A percentile compares a stretch with the other conserved stretches of the same genome.
These are phyloP conservation scores for Lampris incognitus DNA, from an alignment of 2,113 vertebrate species.

Conservation along the genomic window DNA sequence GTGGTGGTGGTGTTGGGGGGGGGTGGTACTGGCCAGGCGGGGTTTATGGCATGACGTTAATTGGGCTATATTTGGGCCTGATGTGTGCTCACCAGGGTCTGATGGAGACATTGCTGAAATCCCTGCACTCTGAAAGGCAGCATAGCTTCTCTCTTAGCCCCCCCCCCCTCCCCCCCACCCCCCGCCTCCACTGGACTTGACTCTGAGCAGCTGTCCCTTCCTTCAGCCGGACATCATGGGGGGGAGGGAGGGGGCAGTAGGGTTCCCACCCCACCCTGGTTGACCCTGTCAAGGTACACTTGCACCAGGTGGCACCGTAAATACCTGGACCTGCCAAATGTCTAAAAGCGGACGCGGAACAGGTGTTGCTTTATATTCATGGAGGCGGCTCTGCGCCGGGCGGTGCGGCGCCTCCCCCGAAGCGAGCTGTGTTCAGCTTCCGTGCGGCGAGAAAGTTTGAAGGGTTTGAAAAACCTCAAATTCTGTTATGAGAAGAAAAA, in stretches of 20 bases:
- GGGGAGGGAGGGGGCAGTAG: background rate
- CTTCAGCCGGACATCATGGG: slow-evolving; percentile 61
- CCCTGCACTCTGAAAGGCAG: slow-evolving; percentile 66
- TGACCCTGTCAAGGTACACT: slow-evolving; percentile 74
- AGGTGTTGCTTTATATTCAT: slow-evolving; percentile 69
- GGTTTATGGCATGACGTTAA: slow-evolving; percentile 76
- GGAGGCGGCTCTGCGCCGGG: slow-evolving; percentile 48
- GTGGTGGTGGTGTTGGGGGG: slow-evolving; percentile 48
- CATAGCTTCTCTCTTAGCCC: slow-evolving; percentile 24
- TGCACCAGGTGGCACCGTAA: slow-evolving; percentile 67
- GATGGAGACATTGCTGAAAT: slow-evolving; percentile 83
- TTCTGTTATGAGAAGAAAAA: too few relatives aligned
- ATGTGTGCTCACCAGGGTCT: slow-evolving; percentile 69
- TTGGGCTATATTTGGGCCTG: slow-evolving; percentile 79
- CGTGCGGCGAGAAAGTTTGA: slow-evolving; percentile 13
- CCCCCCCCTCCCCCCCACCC: slow-evolving; percentile 27
- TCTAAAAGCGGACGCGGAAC: slow-evolving; percentile 46
- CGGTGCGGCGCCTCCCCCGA: background rate
- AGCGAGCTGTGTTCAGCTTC: too few relatives aligned
- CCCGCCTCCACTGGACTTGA: slow-evolving; percentile 39
- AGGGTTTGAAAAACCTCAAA: background rate
- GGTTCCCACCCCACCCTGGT: slow-evolving; percentile 46
- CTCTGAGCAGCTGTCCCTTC: slow-evolving; percentile 80
- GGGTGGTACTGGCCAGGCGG: slow-evolving; percentile 43
- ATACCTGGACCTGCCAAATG: slow-evolving; percentile 56